Conservation (phyloP, 2,888 invertebrate species). For the Abrostola tripartita region DNA sequence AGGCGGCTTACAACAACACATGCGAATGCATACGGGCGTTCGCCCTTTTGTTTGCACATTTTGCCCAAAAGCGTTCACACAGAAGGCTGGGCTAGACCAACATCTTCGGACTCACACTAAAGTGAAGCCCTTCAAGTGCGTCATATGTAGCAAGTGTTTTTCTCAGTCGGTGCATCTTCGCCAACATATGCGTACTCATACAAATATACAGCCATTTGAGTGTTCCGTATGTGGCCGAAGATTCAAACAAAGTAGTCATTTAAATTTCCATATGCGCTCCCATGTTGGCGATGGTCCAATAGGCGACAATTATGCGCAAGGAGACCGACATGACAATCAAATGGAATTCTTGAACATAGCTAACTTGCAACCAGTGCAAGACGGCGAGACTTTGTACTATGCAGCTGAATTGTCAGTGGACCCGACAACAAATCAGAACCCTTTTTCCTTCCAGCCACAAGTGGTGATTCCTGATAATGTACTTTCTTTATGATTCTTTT, state of each 20-base stretch:
- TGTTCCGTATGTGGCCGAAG: conserved; percentile 78
- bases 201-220: conserved; percentile 84
- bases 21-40: conserved; percentile 83
- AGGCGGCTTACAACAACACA: conserved; percentile 83
- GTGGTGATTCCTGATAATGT: conserved; percentile 51
- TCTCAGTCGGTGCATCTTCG: conserved; percentile 84
- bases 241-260: conserved; percentile 85
- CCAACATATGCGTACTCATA: conserved; percentile 86
- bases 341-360: conserved; percentile 76
- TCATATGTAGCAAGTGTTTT: conserved; percentile 82
- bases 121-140: conserved; percentile 83
- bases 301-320: conserved; percentile 69
- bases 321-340: conserved; percentile 61
- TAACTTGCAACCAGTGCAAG: conserved; percentile 76
- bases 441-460: conserved; percentile 54
- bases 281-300: conserved; percentile 71
- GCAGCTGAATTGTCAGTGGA: conserved; percentile 72
- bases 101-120: conserved; percentile 85
- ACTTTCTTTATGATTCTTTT: conserved; percentile 34
- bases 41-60: conserved; percentile 80
- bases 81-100: conserved; percentile 84
- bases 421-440: conserved; percentile 49
- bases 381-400: conserved; percentile 80
- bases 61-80: conserved; percentile 83
- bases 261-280: conserved; percentile 84